Evolutionary conservation across 2,113 vertebrate species (phyloP).

Genomic region (Vulpes lagopus): DNA sequence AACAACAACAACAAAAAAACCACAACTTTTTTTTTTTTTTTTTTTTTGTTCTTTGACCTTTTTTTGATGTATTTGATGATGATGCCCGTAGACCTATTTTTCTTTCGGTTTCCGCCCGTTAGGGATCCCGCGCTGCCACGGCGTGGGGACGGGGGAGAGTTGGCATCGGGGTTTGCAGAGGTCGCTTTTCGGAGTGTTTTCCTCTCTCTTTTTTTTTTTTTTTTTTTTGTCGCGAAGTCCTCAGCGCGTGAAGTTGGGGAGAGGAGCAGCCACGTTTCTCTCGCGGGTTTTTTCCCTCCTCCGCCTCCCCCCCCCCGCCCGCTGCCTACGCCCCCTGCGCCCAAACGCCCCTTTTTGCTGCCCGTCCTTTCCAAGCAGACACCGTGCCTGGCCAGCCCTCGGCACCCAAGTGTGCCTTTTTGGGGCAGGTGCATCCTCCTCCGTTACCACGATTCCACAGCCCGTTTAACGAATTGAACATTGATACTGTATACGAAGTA

Average conservation of each 20-base stretch:
- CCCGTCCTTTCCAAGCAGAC: background rate
- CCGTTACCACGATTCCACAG: background rate
- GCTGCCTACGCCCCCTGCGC: background rate
- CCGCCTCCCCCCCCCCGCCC: background rate
- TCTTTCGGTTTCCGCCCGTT: background rate
- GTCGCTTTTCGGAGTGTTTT: background rate
- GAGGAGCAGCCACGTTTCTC: too few species aligned
- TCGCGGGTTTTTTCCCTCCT: too few species aligned
- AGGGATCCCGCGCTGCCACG: background rate
- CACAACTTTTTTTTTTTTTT: too few species aligned
- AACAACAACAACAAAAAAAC: too few species aligned
- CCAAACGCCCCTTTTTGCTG: background rate
- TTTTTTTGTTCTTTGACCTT: background rate
- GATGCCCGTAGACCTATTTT: background rate
- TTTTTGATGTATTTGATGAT: slow-evolving; percentile 8
- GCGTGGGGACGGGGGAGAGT: background rate
- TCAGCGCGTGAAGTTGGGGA: too few species aligned
- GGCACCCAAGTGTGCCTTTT: background rate
- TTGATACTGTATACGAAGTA: background rate
- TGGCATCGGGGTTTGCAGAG: slow-evolving; percentile 6
- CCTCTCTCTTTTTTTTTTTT: background rate
- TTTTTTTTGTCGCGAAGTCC: background rate
- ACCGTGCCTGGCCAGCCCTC: background rate
- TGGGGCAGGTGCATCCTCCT: background rate
- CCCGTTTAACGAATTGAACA: background rate